These are phyloP conservation scores for Halesus radiatus DNA, from an alignment of 1,140 invertebrate genomes.

Conservation along the genomic window DNA sequence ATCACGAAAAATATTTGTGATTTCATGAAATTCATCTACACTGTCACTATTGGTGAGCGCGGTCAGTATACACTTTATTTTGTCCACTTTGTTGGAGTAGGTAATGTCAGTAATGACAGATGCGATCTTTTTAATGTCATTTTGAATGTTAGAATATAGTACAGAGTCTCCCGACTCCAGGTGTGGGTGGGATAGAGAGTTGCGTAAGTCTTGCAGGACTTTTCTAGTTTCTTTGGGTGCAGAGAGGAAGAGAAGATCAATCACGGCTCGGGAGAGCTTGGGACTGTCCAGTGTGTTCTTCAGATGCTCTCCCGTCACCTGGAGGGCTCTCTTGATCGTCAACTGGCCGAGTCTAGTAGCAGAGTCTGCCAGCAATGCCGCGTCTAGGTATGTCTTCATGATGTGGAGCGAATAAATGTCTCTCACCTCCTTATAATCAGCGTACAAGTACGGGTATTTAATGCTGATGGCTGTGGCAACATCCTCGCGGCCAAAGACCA, in stretches of 20 bases:
- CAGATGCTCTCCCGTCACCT: constrained; percentile 11
- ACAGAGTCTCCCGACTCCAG: neutral
- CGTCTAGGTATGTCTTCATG: neutral
- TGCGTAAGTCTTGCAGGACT: constrained; percentile 5
- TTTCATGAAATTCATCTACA: neutral
- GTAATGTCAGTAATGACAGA: neutral
- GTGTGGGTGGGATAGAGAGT: constrained; percentile 7
- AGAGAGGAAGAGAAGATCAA: neutral
- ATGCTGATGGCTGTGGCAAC: neutral
- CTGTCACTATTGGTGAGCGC: neutral
- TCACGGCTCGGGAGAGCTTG: neutral
- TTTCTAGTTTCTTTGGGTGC: neutral
- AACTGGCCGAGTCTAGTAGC: neutral
- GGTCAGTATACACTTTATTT: neutral
- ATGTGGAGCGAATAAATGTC: constrained; percentile 4
- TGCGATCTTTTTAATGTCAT: neutral
- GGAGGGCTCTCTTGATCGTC: neutral
- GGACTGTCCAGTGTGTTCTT: constrained; percentile 18
- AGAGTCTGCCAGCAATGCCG: neutral
- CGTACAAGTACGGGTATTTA: neutral
- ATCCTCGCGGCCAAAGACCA: neutral
- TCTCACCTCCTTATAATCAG: neutral
- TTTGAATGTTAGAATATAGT: neutral
- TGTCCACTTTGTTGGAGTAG: neutral
- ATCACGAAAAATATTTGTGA: neutral